Conservation (phyloP, 2,797 vertebrate species). For the Catharus ustulatus region DNA sequence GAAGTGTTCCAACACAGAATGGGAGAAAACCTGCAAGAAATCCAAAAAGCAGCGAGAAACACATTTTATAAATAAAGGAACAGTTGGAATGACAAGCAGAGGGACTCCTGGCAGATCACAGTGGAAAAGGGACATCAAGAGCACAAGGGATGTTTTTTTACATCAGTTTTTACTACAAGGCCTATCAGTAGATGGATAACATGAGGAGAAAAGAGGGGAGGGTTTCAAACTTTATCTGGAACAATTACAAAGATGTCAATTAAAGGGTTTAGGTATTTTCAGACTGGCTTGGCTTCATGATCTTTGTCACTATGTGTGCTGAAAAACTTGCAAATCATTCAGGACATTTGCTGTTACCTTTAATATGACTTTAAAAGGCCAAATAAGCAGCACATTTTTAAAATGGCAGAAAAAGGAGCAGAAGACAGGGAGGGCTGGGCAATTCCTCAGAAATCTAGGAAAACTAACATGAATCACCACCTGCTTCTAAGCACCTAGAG, state of each 20-base stretch:
- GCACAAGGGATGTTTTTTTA: background rate
- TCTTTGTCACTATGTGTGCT: background rate
- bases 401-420: background rate
- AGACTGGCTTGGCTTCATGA: background rate
- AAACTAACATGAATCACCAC: background rate
- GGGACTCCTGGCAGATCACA: background rate
- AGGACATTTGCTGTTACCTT: background rate
- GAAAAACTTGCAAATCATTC: background rate
- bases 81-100: background rate
- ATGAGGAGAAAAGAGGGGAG: background rate
- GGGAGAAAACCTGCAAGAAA: constrained; percentile 15
- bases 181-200: background rate
- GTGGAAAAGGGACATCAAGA: background rate
- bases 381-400: background rate
- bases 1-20: background rate
- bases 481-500: background rate
- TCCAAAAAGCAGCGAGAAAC: background rate
- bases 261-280: background rate
- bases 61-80: background rate
- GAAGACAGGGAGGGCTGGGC: background rate
- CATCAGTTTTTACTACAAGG: background rate
- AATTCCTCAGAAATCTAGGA: background rate
- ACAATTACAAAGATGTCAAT: background rate
- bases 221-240: background rate
- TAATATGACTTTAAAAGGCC: background rate